A percentile compares a stretch with the other conserved stretches of the same genome.
Evolutionary conservation across 2,888 invertebrate species (phyloP).

Genomic region (Strigamia crassipes): DNA sequence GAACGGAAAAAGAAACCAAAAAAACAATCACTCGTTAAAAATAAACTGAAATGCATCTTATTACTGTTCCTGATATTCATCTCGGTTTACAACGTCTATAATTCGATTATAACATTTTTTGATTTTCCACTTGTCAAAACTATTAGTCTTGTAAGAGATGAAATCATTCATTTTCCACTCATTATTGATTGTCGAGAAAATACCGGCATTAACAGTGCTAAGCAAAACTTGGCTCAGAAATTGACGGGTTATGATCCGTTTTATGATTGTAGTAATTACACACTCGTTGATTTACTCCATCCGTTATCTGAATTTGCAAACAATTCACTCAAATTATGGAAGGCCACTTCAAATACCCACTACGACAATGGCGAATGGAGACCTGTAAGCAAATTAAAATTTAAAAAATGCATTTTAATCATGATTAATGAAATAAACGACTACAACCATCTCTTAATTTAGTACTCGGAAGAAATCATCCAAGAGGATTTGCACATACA

Average conservation of each 20-base stretch:
- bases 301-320: neutral
- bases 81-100: neutral
- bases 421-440: too few relatives aligned
- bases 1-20: neutral
- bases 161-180: neutral
- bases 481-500: neutral
- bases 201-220: neutral
- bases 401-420: too few relatives aligned
- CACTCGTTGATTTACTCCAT: neutral
- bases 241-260: too few relatives aligned
- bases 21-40: neutral
- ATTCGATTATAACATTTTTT: neutral
- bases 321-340: neutral
- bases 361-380: neutral
- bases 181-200: neutral
- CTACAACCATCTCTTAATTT: too few relatives aligned
- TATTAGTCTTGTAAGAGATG: neutral
- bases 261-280: neutral
- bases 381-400: too few relatives aligned
- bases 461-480: neutral
- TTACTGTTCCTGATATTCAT: neutral
- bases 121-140: neutral
- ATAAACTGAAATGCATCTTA: neutral
- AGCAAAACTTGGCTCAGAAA: neutral
- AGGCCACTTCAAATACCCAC: neutral